These are phyloP conservation scores for Drosophila orena DNA, from an alignment of 1,140 invertebrate species.

Conservation along the genomic window DNA sequence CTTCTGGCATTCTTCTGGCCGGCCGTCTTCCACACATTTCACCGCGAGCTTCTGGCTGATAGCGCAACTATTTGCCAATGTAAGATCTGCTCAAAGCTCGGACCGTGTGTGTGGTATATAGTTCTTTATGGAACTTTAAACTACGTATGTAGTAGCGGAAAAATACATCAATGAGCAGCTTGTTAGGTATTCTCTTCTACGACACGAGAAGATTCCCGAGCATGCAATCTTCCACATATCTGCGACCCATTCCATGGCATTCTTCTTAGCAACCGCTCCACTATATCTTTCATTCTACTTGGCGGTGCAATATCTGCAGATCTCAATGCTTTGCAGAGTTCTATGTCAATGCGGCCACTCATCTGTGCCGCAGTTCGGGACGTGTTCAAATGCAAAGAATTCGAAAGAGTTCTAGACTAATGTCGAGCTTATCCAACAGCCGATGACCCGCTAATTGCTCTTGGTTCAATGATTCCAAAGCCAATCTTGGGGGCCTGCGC, in stretches of 20 bases:
- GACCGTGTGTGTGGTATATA: background rate
- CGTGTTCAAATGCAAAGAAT: slow-evolving; percentile 29
- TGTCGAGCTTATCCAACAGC: slow-evolving; percentile 23
- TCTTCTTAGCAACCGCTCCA: background rate
- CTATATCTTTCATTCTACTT: background rate
- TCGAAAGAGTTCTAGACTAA: background rate
- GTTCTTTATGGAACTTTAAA: background rate
- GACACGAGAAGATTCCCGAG: slow-evolving; percentile 5
- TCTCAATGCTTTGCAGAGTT: background rate
- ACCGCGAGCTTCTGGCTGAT: background rate
- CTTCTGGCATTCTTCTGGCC: slow-evolving; percentile 2
- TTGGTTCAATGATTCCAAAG: slow-evolving; percentile 1
- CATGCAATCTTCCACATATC: slow-evolving; percentile 2
- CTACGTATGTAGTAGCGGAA: background rate
- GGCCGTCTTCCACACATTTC: background rate
- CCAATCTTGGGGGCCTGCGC: background rate
- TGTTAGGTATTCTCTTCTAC: background rate
- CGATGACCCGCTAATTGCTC: slow-evolving; percentile 21
- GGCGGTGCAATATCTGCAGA: background rate
- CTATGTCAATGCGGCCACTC: background rate
- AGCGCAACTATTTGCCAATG: background rate
- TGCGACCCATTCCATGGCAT: background rate
- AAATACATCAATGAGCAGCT: slow-evolving; percentile 1
- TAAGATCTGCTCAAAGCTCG: too few species aligned
- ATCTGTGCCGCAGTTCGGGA: background rate